phyloP scores from a whole-genome alignment of 2,113 vertebrate species.

The Anarrhichthys ocellatus region DNA sequence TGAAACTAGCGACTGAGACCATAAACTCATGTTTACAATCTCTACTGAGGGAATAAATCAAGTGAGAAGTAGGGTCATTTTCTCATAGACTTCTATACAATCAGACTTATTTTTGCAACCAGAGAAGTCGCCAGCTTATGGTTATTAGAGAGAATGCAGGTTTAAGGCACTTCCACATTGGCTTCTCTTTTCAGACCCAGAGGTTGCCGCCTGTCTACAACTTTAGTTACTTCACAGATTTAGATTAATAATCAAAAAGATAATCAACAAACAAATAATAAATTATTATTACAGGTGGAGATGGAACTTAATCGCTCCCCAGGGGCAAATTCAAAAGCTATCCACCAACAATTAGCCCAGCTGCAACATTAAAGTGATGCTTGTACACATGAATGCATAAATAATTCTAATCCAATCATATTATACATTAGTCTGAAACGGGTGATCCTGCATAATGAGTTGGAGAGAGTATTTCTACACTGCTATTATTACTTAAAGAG shows the following conservation, averaged over 20 bases:
- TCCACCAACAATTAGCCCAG: background rate
- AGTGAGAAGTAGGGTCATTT: background rate
- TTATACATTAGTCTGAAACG: background rate
- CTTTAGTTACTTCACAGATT: background rate
- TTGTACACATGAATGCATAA: background rate
- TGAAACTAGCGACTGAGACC: background rate
- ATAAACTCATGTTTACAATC: background rate
- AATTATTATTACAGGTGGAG: background rate
- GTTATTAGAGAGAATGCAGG: background rate
- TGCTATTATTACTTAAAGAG: background rate
- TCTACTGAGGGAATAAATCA: background rate
- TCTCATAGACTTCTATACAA: background rate
- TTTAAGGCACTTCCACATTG: background rate
- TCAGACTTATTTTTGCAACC: too few relatives aligned
- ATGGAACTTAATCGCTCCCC: too few relatives aligned
- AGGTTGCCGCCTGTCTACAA: background rate
- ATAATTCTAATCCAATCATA: background rate
- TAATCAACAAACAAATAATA: background rate
- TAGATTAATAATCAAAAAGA: background rate
- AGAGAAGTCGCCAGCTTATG: background rate
- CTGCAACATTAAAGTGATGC: background rate
- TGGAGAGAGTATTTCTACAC: background rate
- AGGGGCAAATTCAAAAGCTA: background rate
- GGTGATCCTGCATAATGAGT: background rate
- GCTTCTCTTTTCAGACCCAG: background rate